Base-by-base conservation (phyloP, 2,113 vertebrate species). In the Pedetes capensis region DNA sequence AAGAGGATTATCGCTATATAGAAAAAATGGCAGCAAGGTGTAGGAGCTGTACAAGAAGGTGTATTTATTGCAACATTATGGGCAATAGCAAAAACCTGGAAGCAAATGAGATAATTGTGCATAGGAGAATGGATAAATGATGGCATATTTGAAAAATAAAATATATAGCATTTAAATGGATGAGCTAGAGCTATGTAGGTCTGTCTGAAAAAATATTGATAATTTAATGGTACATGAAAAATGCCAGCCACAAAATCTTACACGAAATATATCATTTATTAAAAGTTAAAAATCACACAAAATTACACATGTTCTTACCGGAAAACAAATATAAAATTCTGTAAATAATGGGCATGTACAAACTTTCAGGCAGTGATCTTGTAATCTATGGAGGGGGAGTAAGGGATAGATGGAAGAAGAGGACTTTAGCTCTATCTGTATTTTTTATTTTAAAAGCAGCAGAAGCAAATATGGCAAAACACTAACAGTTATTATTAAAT, bases 401-500 rank as follows among this genome's bases (percentile, higher is more conserved):
- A 42, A 34, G 34, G 63, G 66, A 14, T 37, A 42, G 3, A 71
- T 6, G 32, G 44, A 84, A 32, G 4, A 16, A 6, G 42, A 18
- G 59, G n/a, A 25, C 14, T 84, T 71, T 39, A 84, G 29, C 1
- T 96, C 37, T 69, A 9, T 63, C 12, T 93, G 37, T 6, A 22
- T 17, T 88, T 95, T 93, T 42, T 61, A 49, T 82, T 95, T 81
- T 17, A 44, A 64, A 72, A 91, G 68, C 71, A 94, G 42, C 81
- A 63, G 42, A 94, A 81, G 59, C 25, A 82, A 95, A 83, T 64
- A 91, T 32, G n/a, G 75, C 23, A 94, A 94, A 94, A 94, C 94
- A 96, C 83, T 89, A 93, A 94, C 69, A 96, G 80, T 91, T 71
- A 82, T 91, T 71, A 82, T 97, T 97, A 97, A 97, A 96, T 97